Evolutionary conservation across 2,888 invertebrate genomes (phyloP).

Genomic region (Nasonia oneida): DNA sequence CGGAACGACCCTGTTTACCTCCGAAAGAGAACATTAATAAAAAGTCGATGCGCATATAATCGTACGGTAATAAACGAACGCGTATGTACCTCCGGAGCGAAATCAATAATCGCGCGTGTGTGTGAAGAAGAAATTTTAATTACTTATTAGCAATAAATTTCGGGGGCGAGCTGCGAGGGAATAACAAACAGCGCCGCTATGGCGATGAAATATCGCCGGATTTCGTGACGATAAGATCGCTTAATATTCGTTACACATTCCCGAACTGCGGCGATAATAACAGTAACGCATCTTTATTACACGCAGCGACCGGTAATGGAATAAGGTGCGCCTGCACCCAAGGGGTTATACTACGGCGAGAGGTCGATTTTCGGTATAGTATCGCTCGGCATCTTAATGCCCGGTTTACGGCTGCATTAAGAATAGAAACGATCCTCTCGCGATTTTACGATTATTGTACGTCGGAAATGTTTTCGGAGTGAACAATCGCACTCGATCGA

Average conservation of each 20-base stretch:
- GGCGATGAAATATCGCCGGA: neutral
- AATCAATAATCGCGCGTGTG: conserved; percentile 29
- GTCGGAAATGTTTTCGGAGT: neutral
- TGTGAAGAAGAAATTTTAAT: conserved; percentile 34
- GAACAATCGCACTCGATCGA: neutral
- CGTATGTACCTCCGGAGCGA: neutral
- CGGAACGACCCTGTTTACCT: conserved; percentile 47
- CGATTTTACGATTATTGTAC: conserved; percentile 2
- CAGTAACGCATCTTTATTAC: conserved; percentile 69
- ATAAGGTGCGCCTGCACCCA: conserved; percentile 64
- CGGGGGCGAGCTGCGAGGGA: neutral
- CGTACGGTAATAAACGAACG: neutral
- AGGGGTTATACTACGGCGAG: neutral
- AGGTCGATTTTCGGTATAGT: neutral
- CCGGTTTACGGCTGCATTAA: conserved; percentile 3
- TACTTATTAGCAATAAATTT: conserved; percentile 53
- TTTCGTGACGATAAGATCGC: conserved; percentile 57
- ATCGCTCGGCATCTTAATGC: neutral
- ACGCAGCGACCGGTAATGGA: conserved; percentile 66
- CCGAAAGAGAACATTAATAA: conserved; percentile 43
- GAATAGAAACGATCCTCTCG: neutral
- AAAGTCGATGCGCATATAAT: neutral
- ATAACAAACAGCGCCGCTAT: conserved; percentile 36
- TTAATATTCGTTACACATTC: conserved; percentile 57
- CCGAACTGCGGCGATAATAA: conserved; percentile 67